Conservation (phyloP, 2,797 vertebrate genomes). For the Sebastolobus alascanus region DNA sequence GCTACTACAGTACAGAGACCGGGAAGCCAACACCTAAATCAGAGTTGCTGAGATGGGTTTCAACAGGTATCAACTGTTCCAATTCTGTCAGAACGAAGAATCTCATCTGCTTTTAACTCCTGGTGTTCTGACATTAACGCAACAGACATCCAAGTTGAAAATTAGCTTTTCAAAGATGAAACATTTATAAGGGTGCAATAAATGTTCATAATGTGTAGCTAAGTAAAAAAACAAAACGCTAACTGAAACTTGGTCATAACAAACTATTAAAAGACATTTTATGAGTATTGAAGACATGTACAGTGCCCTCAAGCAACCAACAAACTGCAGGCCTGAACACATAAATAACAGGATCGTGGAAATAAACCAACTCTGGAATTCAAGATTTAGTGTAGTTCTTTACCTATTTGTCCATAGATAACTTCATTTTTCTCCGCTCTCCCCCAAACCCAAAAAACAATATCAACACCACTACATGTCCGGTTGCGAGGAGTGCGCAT, state of each 20-base stretch:
- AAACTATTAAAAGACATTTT: background rate
- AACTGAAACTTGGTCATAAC: background rate
- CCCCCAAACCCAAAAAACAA: too few relatives aligned
- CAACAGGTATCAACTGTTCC: slow-evolving; percentile 58
- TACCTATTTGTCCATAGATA: too few relatives aligned
- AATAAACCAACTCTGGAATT: slow-evolving; percentile 12
- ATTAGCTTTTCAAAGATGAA: background rate
- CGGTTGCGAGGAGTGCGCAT: too few relatives aligned
- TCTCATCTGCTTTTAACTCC: background rate
- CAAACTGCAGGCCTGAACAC: slow-evolving; percentile 35
- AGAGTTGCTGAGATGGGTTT: slow-evolving; percentile 43
- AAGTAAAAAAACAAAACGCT: background rate
- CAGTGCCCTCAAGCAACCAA: slow-evolving; percentile 6
- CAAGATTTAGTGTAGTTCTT: background rate
- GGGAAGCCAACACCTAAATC: slow-evolving; percentile 52
- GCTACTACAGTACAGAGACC: slow-evolving; percentile 18
- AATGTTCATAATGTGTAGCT: background rate
- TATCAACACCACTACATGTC: too few relatives aligned
- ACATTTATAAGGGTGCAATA: background rate
- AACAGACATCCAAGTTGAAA: background rate
- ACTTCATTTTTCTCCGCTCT: too few relatives aligned
- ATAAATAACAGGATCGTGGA: background rate
- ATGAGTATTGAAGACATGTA: background rate
- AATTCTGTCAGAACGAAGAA: slow-evolving; percentile 40
- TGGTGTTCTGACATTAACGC: background rate